phyloP scores from a whole-genome alignment of 2,113 vertebrate species.

The Odocoileus hemionus region DNA sequence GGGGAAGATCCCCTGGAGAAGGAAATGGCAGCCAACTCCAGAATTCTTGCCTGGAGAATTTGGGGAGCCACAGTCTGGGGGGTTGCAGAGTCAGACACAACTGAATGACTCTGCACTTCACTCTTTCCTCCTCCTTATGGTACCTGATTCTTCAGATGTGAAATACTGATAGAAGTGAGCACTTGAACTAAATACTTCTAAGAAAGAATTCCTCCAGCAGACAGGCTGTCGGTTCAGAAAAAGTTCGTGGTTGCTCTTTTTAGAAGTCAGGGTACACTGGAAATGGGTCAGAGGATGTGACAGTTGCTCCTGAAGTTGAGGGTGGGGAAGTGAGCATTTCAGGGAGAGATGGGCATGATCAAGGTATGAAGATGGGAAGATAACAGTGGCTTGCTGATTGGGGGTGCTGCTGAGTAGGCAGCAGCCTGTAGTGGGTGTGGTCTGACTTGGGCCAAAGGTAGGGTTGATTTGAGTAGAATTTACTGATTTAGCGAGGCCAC shows the following conservation, averaged over 20 bases:
- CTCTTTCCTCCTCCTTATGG: background rate
- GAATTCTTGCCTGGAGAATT: background rate
- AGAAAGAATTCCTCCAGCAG: background rate
- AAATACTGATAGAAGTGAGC: background rate
- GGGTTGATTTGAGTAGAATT: background rate
- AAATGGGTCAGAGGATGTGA: background rate
- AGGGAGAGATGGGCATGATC: background rate
- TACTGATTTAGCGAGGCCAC: fast-evolving
- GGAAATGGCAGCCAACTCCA: background rate
- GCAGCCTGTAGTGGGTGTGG: background rate
- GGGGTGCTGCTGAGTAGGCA: background rate
- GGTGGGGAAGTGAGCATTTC: background rate
- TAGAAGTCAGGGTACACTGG: background rate
- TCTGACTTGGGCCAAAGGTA: background rate
- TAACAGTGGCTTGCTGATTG: background rate
- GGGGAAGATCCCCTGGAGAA: background rate
- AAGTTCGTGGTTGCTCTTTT: background rate
- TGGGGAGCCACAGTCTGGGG: background rate
- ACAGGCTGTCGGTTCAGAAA: background rate
- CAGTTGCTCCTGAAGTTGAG: background rate
- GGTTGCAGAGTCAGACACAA: background rate
- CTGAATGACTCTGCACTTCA: background rate
- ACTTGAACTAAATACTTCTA: background rate
- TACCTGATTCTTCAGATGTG: background rate
- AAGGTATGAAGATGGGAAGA: background rate